A percentile compares a stretch with the other conserved stretches of the same genome.
Evolutionary conservation across 2,797 vertebrate genomes (phyloP).

Genomic region (Tympanoctomys barrerae): DNA sequence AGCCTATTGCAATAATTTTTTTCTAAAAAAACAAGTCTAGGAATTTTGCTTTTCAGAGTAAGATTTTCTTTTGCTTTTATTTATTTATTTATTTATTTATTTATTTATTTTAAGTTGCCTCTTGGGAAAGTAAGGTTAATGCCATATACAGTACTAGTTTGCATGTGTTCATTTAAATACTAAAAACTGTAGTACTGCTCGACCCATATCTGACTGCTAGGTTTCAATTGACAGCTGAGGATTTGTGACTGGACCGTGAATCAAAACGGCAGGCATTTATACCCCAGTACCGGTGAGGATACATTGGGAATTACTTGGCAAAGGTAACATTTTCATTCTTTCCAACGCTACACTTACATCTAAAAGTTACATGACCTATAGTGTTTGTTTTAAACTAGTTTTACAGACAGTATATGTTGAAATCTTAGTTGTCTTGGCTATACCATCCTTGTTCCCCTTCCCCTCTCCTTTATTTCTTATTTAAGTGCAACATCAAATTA

Average conservation of each 20-base stretch:
- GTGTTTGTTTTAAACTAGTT: conserved; percentile 87
- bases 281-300: conserved; percentile 99
- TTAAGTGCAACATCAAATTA: conserved; percentile 71
- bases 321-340: conserved; percentile 99
- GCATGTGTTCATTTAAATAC: conserved; percentile 94
- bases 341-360: conserved; percentile 92
- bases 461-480: conserved; percentile 62
- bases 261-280: conserved; percentile 99
- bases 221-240: conserved; percentile 99
- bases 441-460: conserved; percentile 55
- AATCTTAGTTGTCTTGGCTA: conserved; percentile 83
- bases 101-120: conserved; percentile 82
- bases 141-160: conserved; percentile 90
- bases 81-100: conserved; percentile 62
- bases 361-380: conserved; percentile 88
- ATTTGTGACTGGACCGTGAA: conserved; percentile 99
- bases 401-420: conserved; percentile 83
- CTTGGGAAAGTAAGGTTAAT: conserved; percentile 89
- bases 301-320: conserved; percentile 99
- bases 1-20: conserved; percentile 85
- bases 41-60: conserved; percentile 86
- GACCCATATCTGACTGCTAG: conserved; percentile 99
- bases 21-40: conserved; percentile 82
- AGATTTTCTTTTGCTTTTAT: conserved; percentile 82
- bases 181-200: conserved; percentile 97